Percentiles rank a stretch among this genome's conserved stretches.
phyloP scores from a whole-genome alignment of 2,113 vertebrate genomes.

The Nycticorax nycticorax region DNA sequence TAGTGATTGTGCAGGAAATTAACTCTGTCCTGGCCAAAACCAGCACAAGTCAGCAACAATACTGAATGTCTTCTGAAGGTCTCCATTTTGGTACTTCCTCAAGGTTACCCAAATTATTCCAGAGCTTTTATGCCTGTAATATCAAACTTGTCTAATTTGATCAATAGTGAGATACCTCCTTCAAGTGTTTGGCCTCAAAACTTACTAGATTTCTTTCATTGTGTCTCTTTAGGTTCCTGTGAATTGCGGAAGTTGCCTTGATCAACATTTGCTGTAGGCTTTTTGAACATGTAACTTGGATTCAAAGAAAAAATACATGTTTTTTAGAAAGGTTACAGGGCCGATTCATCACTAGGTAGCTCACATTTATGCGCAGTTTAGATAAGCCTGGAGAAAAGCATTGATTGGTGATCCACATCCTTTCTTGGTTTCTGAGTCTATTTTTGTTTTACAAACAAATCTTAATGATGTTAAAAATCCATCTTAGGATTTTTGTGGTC shows the following conservation, averaged over 20 bases:
- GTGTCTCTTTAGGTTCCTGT: neutral
- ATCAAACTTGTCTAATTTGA: neutral
- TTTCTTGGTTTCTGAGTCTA: neutral
- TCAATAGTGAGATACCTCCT: neutral
- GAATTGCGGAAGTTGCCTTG: neutral
- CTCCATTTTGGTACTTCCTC: neutral
- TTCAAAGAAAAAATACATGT: neutral
- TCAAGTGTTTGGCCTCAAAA: neutral
- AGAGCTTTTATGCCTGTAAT: neutral
- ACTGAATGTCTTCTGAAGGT: neutral
- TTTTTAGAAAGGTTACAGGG: neutral
- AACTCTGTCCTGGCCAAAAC: too few relatives aligned
- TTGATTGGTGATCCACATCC: neutral
- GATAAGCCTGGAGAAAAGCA: neutral
- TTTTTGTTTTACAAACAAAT: conserved; percentile 5
- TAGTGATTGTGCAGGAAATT: too few relatives aligned
- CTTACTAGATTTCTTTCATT: neutral
- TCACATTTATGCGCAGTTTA: neutral
- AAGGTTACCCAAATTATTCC: neutral
- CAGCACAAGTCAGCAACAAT: neutral
- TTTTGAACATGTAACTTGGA: neutral
- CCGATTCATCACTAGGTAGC: neutral
- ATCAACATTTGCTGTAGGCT: neutral
- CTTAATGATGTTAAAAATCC: conserved; percentile 10
- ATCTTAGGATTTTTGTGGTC: neutral